Base-by-base conservation (phyloP, 2,797 vertebrate genomes). In the Melanotaenia maccullochi region DNA sequence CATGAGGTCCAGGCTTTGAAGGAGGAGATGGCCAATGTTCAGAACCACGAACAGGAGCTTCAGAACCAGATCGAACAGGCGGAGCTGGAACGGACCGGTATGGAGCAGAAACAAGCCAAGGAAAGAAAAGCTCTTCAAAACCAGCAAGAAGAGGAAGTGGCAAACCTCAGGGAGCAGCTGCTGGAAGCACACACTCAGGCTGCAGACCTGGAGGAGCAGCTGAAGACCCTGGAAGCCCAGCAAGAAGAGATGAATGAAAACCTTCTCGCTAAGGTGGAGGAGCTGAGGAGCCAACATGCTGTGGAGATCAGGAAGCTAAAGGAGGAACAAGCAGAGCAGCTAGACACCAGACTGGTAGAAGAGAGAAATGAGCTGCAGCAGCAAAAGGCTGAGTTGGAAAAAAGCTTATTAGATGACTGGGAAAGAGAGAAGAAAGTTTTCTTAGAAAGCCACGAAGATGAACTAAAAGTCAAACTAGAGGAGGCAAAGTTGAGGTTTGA, bases 101-200 rank as follows among this genome's bases (percentile, higher is more conserved):
- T 95, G 70, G 91, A 92, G 18, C 70, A 94, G 68, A 59, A 89
- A 1, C 94, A 88, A 8, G 90, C 69, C 0, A 35, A 89, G 38
- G 95, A 97, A 81, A 94, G 85, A 77, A 92, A 94, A 18, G 88
- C 93, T 25, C 84, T 97, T 0, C 61, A 87, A 58, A 81, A 75
- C 12, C 76, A 83, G 56, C 89, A 90, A 12, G 87, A 91, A 70
- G 85, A 94, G 70, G 90, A 94, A 60, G 72, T 91, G 28, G 68
- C 13, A 35, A 32, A 74, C n/a, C 68, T 95, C 12, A 87, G 72
- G 14, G 84, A 87, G 38, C 88, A 92, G 68, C 84, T 91, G 11
- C 77, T 89, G 18, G 85, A 93, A 28, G 58, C 88, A 35, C 91
- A 84, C 30, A 75, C 49, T 30, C 47, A 0, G 11, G 49, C 59